Evolutionary conservation across 1,140 invertebrate genomes (phyloP), one percentile per base, ranked within the genome.

Genomic region (Condylostylus longicornis): DNA sequence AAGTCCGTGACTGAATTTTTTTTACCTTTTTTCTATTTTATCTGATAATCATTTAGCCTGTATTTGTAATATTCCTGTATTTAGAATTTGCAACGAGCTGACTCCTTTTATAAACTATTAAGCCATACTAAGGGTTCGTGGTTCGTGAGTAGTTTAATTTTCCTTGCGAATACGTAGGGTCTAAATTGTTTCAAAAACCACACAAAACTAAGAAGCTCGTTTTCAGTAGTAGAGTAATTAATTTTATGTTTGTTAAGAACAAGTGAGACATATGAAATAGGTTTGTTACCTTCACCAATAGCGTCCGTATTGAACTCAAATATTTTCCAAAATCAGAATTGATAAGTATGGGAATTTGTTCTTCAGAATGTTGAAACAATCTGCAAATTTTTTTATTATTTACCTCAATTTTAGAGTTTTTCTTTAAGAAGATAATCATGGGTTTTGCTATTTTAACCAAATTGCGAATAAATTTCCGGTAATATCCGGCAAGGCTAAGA

Each of bases 71-170:
- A 66, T 29, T 55, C 43, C 4, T 35, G 23, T n/a, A 22, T 34
- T 32, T 28, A 21, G 27, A 22, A 37, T 44, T 37, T 30, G 62
- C 62, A 67, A 22, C 61, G 38, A 0, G 51, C 40, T 4, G 66
- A 36, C 39, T 57, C 33, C 19, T 62, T 54, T 46, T 58, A 64
- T 0, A 55, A 46, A 5, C 44, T 50, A 12, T 48, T 38, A 5
- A 65, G 35, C 47, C 49, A 65, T 25, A 33, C 43, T 20, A 65
- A 43, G 2, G 58, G 51, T 38, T 51, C 48, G 36, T 67, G 43
- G 34, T 53, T 44, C 3, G 42, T 52, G 4, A 45, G 21, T n/a
- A 48, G 43, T 22, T 37, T 45, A 12, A 54, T 43, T 36, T 48
- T 46, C 19, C 28, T 22, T 30, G 42, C 42, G 21, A 45, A 51